A percentile compares a stretch with the other conserved stretches of the same genome.
Conservation (phyloP, 2,888 invertebrate genomes). For the Synergus gifuensis region DNA sequence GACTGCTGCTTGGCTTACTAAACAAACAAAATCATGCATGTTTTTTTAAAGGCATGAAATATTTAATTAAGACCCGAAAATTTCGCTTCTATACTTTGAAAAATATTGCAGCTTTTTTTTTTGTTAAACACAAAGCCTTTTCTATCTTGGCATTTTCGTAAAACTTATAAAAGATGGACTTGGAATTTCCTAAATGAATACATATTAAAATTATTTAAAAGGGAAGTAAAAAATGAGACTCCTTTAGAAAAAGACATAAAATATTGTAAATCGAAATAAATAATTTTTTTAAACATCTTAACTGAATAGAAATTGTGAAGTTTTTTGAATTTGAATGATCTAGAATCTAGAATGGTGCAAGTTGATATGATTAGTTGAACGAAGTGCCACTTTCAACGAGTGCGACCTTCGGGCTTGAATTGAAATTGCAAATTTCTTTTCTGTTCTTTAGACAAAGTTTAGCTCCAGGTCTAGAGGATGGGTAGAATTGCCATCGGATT, state of each 20-base stretch:
- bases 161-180: neutral
- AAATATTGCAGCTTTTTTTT: constrained; percentile 20
- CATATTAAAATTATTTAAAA: neutral
- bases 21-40: neutral
- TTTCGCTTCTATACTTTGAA: neutral
- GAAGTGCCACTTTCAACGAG: neutral
- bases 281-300: neutral
- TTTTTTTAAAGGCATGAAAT: neutral
- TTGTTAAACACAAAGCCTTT: neutral
- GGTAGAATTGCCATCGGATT: constrained; percentile 83
- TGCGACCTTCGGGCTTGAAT: neutral
- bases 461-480: constrained; percentile 90
- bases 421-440: constrained; percentile 45
- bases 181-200: neutral
- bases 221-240: neutral
- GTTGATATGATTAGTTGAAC: neutral
- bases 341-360: neutral
- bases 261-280: constrained; percentile 8
- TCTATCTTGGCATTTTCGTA: neutral
- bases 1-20: neutral
- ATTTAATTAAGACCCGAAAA: neutral
- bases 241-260: neutral
- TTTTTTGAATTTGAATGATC: constrained; percentile 39
- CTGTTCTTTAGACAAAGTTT: constrained; percentile 85
- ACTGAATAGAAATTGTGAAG: neutral